phyloP scores from a whole-genome alignment of 2,888 invertebrate genomes.

The Adineta ricciae region DNA sequence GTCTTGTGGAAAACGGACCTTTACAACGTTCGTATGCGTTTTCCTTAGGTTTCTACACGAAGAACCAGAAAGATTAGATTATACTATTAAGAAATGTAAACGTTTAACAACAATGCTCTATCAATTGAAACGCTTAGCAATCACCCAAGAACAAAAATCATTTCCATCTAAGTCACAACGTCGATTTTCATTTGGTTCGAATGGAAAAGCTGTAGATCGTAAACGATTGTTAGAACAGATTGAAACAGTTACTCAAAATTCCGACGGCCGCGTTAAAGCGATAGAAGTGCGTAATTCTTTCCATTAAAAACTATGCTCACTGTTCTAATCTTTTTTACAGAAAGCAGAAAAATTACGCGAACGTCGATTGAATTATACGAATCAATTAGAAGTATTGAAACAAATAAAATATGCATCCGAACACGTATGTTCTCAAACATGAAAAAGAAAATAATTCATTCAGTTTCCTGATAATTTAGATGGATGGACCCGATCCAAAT shows the following conservation, averaged over 20 bases:
- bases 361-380: neutral
- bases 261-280: neutral
- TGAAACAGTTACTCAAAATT: neutral
- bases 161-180: neutral
- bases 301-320: too few relatives aligned
- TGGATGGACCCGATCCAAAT: neutral
- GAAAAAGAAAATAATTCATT: too few relatives aligned
- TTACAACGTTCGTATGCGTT: too few relatives aligned
- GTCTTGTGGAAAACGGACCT: too few relatives aligned
- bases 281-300: neutral
- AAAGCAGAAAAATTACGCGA: conserved; percentile 10
- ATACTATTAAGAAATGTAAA: conserved; percentile 80
- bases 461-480: neutral
- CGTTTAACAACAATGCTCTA: conserved; percentile 81
- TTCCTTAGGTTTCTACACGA: conserved; percentile 63
- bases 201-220: neutral
- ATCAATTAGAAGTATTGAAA: conserved; percentile 7
- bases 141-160: neutral
- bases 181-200: neutral
- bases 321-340: neutral
- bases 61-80: conserved; percentile 81
- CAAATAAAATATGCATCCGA: neutral
- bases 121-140: neutral
- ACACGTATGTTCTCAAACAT: too few relatives aligned
- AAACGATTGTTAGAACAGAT: neutral